Evolutionary conservation across 2,888 invertebrate genomes (phyloP), one percentile per base, ranked within the genome.

Genomic region (Serrognathus titanus): DNA sequence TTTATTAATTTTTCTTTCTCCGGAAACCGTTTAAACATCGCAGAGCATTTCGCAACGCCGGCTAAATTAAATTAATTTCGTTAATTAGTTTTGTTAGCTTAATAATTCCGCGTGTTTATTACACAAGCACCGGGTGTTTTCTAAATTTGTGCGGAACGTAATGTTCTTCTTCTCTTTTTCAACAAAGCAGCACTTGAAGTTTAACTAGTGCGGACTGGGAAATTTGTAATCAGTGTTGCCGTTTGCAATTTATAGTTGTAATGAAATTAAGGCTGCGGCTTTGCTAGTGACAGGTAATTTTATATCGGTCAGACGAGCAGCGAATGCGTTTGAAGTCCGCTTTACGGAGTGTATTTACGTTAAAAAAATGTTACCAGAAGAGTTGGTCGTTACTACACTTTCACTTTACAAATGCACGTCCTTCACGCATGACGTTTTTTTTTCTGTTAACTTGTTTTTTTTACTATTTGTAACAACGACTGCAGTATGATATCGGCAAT

Each of bases 401-500:
- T 63, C 62, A 63, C 62, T 45, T 50, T 36, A 49, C 52, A 51
- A 52, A 60, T 47, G 59, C 57, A 53, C 60, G 62, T 61, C 62
- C 62, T 63, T 63, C 62, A 63, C 60, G 59, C 59, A 57, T 50
- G 54, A 47, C 55, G 59, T 58, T 60, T 59, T 39, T 59, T 39
- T 54, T 39, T 12, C 39, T n/a, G 10, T 39, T 12, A 39, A 11
- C 7, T 39, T 39, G 1, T 7, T 11, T 39, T 39, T 11, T 39
- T 5, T 39, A 39, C 4, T 12, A 10, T 39, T 39, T 11, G 12
- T 39, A 9, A 39, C 12, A 39, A 31, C 24, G 5, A 6, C 24
- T 31, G 5, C 24, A 31, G 7, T 31, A 31, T 31, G 7, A 31
- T 31, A 31, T 31, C 24, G 24, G 4, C 7, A 7, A 31, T 31